Evolutionary conservation across 2,888 invertebrate genomes (phyloP).

Genomic region (Drosophila bunnanda): DNA sequence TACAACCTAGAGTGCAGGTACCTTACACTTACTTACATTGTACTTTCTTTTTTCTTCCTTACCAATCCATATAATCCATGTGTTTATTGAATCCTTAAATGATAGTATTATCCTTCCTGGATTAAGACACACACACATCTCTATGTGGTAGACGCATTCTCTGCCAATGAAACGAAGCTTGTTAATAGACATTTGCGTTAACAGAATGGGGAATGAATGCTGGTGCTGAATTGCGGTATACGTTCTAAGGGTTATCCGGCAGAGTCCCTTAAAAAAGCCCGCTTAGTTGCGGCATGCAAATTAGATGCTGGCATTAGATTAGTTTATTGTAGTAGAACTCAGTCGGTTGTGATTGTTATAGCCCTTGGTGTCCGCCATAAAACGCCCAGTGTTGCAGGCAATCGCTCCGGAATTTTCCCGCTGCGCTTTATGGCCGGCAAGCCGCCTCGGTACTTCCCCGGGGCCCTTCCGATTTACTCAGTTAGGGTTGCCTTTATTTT

Average conservation of each 20-base stretch:
- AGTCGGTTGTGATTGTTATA: conserved; percentile 59
- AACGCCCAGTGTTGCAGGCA: conserved; percentile 47
- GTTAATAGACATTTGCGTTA: conserved; percentile 49
- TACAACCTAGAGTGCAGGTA: not conserved
- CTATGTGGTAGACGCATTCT: conserved; percentile 11
- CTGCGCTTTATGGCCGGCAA: conserved; percentile 43
- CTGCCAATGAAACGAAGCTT: conserved; percentile 49
- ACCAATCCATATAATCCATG: too few species aligned
- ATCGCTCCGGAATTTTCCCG: conserved; percentile 13
- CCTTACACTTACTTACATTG: not conserved
- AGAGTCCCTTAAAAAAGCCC: conserved; percentile 55
- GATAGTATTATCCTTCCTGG: not conserved
- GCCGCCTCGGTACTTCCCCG: conserved; percentile 10
- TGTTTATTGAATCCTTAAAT: not conserved
- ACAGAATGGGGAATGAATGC: conserved; percentile 14
- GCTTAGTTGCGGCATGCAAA: conserved; percentile 38
- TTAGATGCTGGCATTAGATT: conserved; percentile 61
- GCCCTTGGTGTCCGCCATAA: conserved; percentile 55
- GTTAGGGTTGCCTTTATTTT: conserved; percentile 29
- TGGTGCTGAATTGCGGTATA: conserved; percentile 43
- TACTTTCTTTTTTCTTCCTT: not conserved
- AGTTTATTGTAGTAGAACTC: conserved; percentile 38
- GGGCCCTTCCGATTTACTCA: conserved; percentile 38
- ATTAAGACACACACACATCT: conserved; percentile 10
- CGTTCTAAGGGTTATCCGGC: conserved; percentile 46